Evolutionary conservation across 2,888 invertebrate genomes (phyloP), one percentile per base, ranked within the genome.

Genomic region (Abscondita cerata): DNA sequence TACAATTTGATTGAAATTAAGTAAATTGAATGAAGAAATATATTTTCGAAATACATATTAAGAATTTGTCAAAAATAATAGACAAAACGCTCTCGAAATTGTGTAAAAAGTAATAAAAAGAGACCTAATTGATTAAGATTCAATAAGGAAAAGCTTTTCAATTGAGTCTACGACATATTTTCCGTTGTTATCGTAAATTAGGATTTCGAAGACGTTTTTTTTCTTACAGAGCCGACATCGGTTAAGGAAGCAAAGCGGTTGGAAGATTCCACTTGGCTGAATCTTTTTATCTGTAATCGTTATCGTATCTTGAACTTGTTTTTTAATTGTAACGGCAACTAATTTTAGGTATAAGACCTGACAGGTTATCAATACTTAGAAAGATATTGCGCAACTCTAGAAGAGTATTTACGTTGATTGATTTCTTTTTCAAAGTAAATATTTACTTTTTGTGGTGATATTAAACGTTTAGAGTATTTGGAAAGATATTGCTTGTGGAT

Each of bases 311-410:
- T 56, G 20, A 48, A 19, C 52, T 41, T 47, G 18, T 51, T 53
- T 62, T 57, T 62, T 62, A 57, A 62, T 53, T 57, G 62, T 47
- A n/a, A 53, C 53, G 20, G 33, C 48, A 56, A 56, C 55, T 57
- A 57, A 53, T 48, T 53, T 57, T 46, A 25, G 31, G 20, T 19
- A 56, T 38, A 25, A 34, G 51, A 55, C 46, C 46, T 44, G 61
- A 56, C 52, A 61, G 55, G 18, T 56, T 51, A 52, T 57, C 61
- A 47, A 56, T 61, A 47, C 56, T 51, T 44, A 13, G 18, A n/a
- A 41, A 52, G 58, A 58, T 58, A 58, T 58, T 33, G 46, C 58
- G 36, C 41, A 31, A 46, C 51, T n/a, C 58, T 40, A 2, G n/a
- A n/a, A n/a, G 44, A 57, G 40, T 40, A 51, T 33, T 41, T 31